Evolutionary conservation across 2,888 invertebrate genomes (phyloP).

Genomic region (Drosophila phalerata): DNA sequence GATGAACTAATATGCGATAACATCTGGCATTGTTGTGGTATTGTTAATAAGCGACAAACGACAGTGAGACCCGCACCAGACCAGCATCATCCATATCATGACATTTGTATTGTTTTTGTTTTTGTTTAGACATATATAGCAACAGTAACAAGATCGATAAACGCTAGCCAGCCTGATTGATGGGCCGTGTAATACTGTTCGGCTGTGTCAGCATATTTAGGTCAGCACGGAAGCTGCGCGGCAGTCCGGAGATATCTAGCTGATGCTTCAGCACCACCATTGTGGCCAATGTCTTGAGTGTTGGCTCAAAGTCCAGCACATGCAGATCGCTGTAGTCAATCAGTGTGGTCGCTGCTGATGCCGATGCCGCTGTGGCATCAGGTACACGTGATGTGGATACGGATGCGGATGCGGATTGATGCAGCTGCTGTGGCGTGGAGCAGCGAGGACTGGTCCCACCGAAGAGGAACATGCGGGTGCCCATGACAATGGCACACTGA

Average conservation of each 20-base stretch:
- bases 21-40: constrained; percentile 11
- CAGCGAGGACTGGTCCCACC: constrained; percentile 94
- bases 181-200: constrained; percentile 85
- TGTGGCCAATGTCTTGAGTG: constrained; percentile 90
- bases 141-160: constrained; percentile 27
- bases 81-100: constrained; percentile 7
- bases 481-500: constrained; percentile 93
- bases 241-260: constrained; percentile 88
- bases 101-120: not conserved
- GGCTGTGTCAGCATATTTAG: constrained; percentile 90
- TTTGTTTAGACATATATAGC: constrained; percentile 3
- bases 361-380: constrained; percentile 14
- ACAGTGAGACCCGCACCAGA: constrained; percentile 3
- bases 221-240: constrained; percentile 83
- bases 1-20: too few species aligned
- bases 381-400: constrained; percentile 2
- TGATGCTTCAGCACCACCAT: constrained; percentile 89
- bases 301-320: constrained; percentile 92
- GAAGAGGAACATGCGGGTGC: constrained; percentile 92
- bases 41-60: constrained; percentile 25
- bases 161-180: constrained; percentile 66
- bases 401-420: not conserved
- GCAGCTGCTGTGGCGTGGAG: not conserved
- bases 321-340: constrained; percentile 94
- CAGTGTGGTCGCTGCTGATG: constrained; percentile 78